Evolutionary conservation across 2,888 invertebrate species (phyloP).

Genomic region (Scaptomyza flava): DNA sequence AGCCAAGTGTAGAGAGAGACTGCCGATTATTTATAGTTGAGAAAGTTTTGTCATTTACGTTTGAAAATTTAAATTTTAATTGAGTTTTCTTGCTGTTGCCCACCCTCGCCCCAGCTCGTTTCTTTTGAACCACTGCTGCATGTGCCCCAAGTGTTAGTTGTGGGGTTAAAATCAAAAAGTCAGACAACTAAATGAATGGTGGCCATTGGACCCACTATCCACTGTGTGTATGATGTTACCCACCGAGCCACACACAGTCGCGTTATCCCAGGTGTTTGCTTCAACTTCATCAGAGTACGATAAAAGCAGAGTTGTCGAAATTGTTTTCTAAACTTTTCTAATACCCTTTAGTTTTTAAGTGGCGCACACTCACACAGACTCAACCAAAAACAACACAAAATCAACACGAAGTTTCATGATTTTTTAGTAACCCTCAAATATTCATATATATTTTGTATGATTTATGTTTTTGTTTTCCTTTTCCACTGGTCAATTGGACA

Average conservation of each 20-base stretch:
- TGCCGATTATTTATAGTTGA: slow-evolving; percentile 80
- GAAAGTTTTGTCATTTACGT: slow-evolving; percentile 80
- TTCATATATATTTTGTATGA: no score
- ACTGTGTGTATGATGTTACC: slow-evolving; percentile 8
- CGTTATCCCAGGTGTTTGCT: slow-evolving; percentile 67
- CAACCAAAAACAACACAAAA: not conserved
- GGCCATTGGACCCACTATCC: slow-evolving; percentile 21
- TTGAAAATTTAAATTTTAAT: slow-evolving; percentile 80
- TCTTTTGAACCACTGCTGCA: not conserved
- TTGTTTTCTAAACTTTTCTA: slow-evolving; percentile 65
- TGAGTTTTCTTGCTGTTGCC: slow-evolving; percentile 71
- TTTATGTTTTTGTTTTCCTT: not conserved
- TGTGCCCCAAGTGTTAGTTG: slow-evolving; percentile 7
- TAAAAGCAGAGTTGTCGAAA: slow-evolving; percentile 55
- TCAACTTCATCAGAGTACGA: slow-evolving; percentile 52
- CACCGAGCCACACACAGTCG: slow-evolving; percentile 33
- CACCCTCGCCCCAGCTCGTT: not conserved
- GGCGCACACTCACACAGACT: no score
- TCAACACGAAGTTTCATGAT: not conserved
- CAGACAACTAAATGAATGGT: slow-evolving; percentile 47
- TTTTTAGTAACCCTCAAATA: no score
- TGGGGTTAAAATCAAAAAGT: slow-evolving; percentile 59
- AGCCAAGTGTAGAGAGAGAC: slow-evolving; percentile 56
- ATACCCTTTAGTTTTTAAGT: slow-evolving; percentile 36
- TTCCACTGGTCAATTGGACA: not conserved